Conservation (phyloP, 2,797 vertebrate genomes). For the Petrocephalus sullivani region DNA sequence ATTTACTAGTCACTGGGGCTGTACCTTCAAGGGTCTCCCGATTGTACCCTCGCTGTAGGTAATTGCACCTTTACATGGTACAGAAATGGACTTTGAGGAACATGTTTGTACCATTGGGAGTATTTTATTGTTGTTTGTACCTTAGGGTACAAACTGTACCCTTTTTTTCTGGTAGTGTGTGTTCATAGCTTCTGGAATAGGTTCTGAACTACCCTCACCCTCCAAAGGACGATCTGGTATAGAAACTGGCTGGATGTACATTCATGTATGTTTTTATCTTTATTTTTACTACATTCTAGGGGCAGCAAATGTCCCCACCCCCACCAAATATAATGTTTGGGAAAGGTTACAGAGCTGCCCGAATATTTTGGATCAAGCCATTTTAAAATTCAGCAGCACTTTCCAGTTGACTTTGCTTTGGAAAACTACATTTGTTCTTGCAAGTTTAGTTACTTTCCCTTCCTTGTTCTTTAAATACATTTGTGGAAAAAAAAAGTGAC, state of each 20-base stretch:
- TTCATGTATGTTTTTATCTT: too few species aligned
- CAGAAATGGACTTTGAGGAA: background rate
- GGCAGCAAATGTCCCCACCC: background rate
- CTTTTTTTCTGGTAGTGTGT: background rate
- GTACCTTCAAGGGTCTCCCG: background rate
- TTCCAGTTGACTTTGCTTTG: background rate
- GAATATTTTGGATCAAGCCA: background rate
- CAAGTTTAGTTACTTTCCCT: background rate
- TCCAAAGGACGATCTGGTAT: background rate
- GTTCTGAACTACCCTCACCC: background rate
- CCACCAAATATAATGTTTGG: background rate
- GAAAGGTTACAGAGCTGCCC: background rate
- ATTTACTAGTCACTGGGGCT: background rate
- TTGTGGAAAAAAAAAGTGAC: background rate
- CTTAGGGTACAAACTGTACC: background rate
- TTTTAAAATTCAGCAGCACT: background rate
- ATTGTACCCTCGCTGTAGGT: background rate
- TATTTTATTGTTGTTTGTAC: background rate
- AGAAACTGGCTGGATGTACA: background rate
- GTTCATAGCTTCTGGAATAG: background rate
- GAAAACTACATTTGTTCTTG: background rate
- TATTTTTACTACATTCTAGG: too few species aligned
- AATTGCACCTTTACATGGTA: background rate
- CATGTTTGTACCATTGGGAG: background rate
- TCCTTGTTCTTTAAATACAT: constrained; percentile 12